Evolutionary conservation across 23 tunicate genomes (phyloP), one percentile per base, ranked within the genome.

Genomic region (Trididemnum nubilum): DNA sequence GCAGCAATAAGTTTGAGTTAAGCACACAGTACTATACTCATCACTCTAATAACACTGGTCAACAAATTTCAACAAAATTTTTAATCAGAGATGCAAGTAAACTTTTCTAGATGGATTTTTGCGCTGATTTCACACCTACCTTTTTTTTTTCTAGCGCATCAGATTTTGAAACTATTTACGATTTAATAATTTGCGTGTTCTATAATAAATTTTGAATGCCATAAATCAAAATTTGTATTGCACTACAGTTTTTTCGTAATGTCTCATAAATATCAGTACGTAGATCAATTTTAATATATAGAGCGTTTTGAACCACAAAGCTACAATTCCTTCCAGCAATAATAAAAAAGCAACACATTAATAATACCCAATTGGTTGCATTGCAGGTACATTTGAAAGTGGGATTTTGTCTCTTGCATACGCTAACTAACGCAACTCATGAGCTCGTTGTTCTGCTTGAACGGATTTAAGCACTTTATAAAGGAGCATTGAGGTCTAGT

Each of bases 361-460:
- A 69, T 38, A 69, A 7, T 69, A 29, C 15, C 38, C 75, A 69
- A 30, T 69, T 69, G 75, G 38, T 31, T 29, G n/a, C 75, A 69
- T 31, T 69, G 38, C n/a, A n/a, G 37, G 7, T 69, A 7, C 30
- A 29, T 34, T 69, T 30, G 33, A 29, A 34, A 38, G 38, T 32
- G 75, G 33, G 7, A 23, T 63, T 63, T 15, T 28, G 23, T 4
- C 27, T 69, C 38, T 69, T 69, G 69, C 5, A 63, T 63, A 63
- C 25, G 69, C n/a, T n/a, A n/a, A n/a, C 38, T 69, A 12, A 69
- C 38, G 75, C 75, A 69, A 69, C 75, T 31, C 38, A 69, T 69
- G 39, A 7, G 33, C 75, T 28, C 19, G 69, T 63, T 23, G 27
- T 63, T 63, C 27, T 23, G 23, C 69, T 24, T 28, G 23, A 69